These are phyloP conservation scores for Chloroclysta siterata DNA, from an alignment of 2,888 invertebrate genomes.

Conservation along the genomic window DNA sequence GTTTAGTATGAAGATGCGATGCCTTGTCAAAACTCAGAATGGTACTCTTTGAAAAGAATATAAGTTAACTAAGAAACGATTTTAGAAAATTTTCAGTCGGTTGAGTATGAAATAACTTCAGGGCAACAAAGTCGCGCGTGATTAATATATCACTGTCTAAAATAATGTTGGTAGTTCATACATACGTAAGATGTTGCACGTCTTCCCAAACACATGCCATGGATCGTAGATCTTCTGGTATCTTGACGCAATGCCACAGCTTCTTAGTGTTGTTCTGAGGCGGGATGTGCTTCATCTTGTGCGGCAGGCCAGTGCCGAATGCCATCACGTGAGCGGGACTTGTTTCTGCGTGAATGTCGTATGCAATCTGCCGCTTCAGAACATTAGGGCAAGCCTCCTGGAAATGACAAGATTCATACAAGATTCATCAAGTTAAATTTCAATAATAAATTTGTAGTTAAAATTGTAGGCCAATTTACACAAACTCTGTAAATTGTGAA, in stretches of 20 bases:
- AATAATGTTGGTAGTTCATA: slow-evolving; percentile 1
- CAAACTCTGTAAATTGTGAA: no score
- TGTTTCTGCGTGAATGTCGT: slow-evolving; percentile 79
- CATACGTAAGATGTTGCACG: slow-evolving; percentile 85
- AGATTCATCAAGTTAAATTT: no score
- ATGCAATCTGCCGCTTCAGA: slow-evolving; percentile 76
- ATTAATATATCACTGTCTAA: no score
- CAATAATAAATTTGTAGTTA: no score
- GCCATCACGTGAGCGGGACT: slow-evolving; percentile 75
- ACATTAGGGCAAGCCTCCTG: slow-evolving; percentile 77
- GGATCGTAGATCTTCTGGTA: slow-evolving; percentile 83
- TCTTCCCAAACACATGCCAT: slow-evolving; percentile 87
- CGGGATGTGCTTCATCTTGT: slow-evolving; percentile 78
- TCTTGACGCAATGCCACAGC: slow-evolving; percentile 83
- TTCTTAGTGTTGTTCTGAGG: slow-evolving; percentile 80
- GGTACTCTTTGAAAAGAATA: no score
- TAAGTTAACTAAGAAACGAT: no score
- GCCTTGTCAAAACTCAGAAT: no score
- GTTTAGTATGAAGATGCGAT: no score
- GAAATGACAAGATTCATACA: slow-evolving; percentile 29
- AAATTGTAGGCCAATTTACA: no score
- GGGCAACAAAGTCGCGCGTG: no score
- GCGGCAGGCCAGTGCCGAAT: slow-evolving; percentile 82
- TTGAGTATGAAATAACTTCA: no score
- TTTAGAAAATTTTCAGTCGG: no score